These are phyloP conservation scores for Triplophysa bombifrons DNA, from an alignment of 2,797 vertebrate genomes.

Conservation along the genomic window DNA sequence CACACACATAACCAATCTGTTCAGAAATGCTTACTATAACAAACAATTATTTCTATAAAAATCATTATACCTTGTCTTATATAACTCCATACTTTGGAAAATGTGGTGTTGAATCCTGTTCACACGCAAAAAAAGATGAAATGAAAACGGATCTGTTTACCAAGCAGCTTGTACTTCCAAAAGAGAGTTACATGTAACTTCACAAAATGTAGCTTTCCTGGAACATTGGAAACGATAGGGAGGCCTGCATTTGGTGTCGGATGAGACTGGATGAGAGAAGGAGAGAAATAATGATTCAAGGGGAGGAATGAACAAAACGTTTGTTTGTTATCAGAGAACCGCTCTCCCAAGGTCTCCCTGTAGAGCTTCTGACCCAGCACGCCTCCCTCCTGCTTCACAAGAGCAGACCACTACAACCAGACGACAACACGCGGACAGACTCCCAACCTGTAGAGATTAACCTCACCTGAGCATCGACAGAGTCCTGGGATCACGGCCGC, in stretches of 20 bases:
- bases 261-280: constrained; percentile 32
- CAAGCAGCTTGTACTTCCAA: not conserved
- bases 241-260: constrained; percentile 16
- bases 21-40: not conserved
- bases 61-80: not conserved
- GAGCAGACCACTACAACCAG: constrained; percentile 23
- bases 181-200: not conserved
- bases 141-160: constrained; percentile 16
- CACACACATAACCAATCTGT: not conserved
- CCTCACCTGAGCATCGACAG: constrained; percentile 6
- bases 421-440: constrained; percentile 24
- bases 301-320: constrained; percentile 51
- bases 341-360: constrained; percentile 61
- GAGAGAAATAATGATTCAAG: constrained; percentile 33
- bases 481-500: not conserved
- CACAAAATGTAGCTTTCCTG: constrained; percentile 6
- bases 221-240: constrained; percentile 15
- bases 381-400: constrained; percentile 25
- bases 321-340: constrained; percentile 59
- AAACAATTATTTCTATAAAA: not conserved
- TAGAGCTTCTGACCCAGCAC: constrained; percentile 43
- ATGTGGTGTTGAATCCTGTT: not conserved
- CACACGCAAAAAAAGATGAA: not conserved
- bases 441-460: not conserved
- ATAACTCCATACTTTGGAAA: not conserved